A percentile compares a stretch with the other conserved stretches of the same genome.
These are phyloP conservation scores for Oryzias curvinotus DNA, from an alignment of 2,113 vertebrate species.

Conservation along the genomic window DNA sequence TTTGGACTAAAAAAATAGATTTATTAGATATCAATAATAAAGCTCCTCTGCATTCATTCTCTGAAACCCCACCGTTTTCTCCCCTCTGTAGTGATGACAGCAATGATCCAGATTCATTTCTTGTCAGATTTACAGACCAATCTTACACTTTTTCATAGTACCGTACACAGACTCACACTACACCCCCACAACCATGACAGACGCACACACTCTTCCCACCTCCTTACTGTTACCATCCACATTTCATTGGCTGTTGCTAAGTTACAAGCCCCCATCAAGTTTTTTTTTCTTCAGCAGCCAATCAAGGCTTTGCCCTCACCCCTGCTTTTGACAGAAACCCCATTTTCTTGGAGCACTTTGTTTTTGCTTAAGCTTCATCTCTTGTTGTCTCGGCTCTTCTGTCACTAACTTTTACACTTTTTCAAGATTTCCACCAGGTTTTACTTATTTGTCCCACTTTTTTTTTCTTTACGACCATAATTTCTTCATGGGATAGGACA, in stretches of 20 bases:
- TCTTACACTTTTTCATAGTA: slow-evolving; percentile 64
- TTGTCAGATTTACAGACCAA: slow-evolving; percentile 63
- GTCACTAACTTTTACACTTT: background rate
- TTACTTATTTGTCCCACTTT: background rate
- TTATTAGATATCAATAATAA: background rate
- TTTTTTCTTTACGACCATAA: background rate
- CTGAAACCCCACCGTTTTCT: slow-evolving; percentile 18
- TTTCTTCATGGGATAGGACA: background rate
- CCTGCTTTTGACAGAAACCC: slow-evolving; percentile 39
- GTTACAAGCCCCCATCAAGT: slow-evolving; percentile 65
- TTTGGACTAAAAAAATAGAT: background rate
- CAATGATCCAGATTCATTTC: slow-evolving; percentile 62
- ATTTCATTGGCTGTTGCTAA: slow-evolving; percentile 73
- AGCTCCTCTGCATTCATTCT: slow-evolving; percentile 10
- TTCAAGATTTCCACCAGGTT: slow-evolving; percentile 2
- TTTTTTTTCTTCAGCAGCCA: slow-evolving; percentile 28
- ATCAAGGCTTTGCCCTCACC: slow-evolving; percentile 41
- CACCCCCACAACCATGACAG: slow-evolving; percentile 58
- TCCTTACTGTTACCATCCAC: slow-evolving; percentile 66
- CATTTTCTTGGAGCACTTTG: slow-evolving; percentile 41
- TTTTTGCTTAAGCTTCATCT: slow-evolving; percentile 37
- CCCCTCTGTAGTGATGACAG: slow-evolving; percentile 30
- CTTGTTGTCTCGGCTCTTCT: background rate
- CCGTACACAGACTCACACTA: slow-evolving; percentile 55
- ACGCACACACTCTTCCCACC: slow-evolving; percentile 58